Evolutionary conservation across 2,888 invertebrate species (phyloP), one percentile per base, ranked within the genome.

Genomic region (Tineola bisselliella): DNA sequence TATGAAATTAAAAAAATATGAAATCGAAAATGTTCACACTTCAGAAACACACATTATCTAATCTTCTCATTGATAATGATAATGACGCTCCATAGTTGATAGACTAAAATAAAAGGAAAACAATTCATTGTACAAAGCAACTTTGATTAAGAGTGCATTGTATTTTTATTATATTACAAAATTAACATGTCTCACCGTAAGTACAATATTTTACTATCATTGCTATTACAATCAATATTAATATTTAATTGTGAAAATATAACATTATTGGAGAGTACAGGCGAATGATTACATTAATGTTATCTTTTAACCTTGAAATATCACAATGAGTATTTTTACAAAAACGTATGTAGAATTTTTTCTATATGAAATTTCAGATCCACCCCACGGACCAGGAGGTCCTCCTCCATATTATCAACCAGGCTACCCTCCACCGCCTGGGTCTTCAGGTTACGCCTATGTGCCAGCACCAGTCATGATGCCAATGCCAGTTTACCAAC

Each of bases 391-490:
- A 1, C 65, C 72, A 1, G 69, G 67, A 2, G 70, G 68, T 3
- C 69, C 70, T 0, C 72, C 68, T 0, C 68, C 72, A 0, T 70
- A 72, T 62, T 68, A 67, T 59, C 54, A 54, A 33, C 48, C 60
- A 13, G 48, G 30, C 3, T 60, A 60, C 15, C 60, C 60, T n/a
- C 60, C 44, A 11, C 59, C 59, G 11, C 58, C 30, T 4, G 43
- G 44, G 15, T 13, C 44, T 17, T 43, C 43, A 10, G 60, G 60
- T 0, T 61, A 48, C 61, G 64, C 79, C 0, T 84, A 79, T 67
- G 67, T 84, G n/a, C 81, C 82, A 0, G 64, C 83, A 0, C 81
- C 82, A 0, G 73, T 82, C 8, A 73, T 81, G 75, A 76, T 83
- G 78, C 83, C 83, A 0, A 76, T 83, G 78, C 83, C 84, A 1